Conservation (phyloP, 1,140 invertebrate species). For the Scaptomyza hsui region DNA sequence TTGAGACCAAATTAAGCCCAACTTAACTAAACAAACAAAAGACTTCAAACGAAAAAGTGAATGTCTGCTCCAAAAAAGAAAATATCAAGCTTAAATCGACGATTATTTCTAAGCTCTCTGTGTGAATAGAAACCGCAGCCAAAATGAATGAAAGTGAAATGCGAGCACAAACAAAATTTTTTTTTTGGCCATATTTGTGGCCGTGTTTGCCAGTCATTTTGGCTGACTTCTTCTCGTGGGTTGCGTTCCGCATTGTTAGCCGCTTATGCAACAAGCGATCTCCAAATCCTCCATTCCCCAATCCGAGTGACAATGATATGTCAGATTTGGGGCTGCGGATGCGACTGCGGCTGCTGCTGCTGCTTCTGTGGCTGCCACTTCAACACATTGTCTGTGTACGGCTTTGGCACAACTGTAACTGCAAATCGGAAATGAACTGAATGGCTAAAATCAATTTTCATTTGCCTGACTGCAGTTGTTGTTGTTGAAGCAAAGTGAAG, state of each 20-base stretch:
- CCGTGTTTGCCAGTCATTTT: slow-evolving; percentile 48
- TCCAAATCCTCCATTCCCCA: not conserved
- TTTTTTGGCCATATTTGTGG: slow-evolving; percentile 47
- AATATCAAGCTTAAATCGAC: slow-evolving; percentile 15
- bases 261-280: slow-evolving; percentile 54
- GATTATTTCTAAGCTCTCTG: slow-evolving; percentile 50
- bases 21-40: slow-evolving; percentile 5
- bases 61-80: slow-evolving; percentile 29
- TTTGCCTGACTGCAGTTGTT: slow-evolving; percentile 38
- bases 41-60: slow-evolving; percentile 50
- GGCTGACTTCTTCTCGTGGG: slow-evolving; percentile 22
- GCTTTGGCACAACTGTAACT: slow-evolving; percentile 26
- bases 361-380: slow-evolving; percentile 16
- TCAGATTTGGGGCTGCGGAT: slow-evolving; percentile 43
- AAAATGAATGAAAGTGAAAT: slow-evolving; percentile 64
- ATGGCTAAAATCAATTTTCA: slow-evolving; percentile 67
- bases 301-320: slow-evolving; percentile 47
- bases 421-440: slow-evolving; percentile 70
- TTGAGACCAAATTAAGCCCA: no score
- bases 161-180: slow-evolving; percentile 13
- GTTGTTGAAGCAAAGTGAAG: slow-evolving; percentile 53
- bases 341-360: not conserved
- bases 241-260: slow-evolving; percentile 40
- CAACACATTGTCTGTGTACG: slow-evolving; percentile 10
- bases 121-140: slow-evolving; percentile 5